A percentile compares a stretch with the other conserved stretches of the same genome.
Conservation (phyloP, 2,797 vertebrate species). For the Remorina albescens region DNA sequence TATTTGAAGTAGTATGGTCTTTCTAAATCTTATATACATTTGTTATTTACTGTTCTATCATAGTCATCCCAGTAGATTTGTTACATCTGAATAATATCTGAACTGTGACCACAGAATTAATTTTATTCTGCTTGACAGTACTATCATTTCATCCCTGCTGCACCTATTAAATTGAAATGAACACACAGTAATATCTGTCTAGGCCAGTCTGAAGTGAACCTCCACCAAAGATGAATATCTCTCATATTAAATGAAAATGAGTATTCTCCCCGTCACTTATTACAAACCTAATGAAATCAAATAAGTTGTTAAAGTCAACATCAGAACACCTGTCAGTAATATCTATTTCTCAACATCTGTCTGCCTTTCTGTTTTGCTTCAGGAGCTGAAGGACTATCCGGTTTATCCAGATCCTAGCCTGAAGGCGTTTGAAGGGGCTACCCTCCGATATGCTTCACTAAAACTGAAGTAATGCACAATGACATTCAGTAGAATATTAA, state of each 20-base stretch:
- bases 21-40: neutral
- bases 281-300: constrained; percentile 13
- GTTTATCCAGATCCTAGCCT: constrained; percentile 96
- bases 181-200: constrained; percentile 1
- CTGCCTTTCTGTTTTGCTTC: constrained; percentile 57
- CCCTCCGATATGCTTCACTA: constrained; percentile 93
- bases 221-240: constrained; percentile 40
- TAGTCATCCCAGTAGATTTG: neutral
- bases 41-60: neutral
- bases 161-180: constrained; percentile 24
- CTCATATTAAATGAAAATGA: constrained; percentile 22
- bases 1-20: neutral
- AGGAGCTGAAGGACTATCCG: constrained; percentile 95
- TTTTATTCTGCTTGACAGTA: constrained; percentile 1
- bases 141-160: constrained; percentile 11
- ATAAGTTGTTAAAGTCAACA: neutral
- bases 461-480: constrained; percentile 89
- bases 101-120: neutral
- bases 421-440: constrained; percentile 97
- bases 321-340: neutral
- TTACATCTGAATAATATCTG: neutral
- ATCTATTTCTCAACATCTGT: constrained; percentile 15
- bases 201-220: constrained; percentile 10
- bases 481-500: neutral
- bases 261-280: constrained; percentile 8